A percentile compares a stretch with the other conserved stretches of the same genome.
phyloP scores from a whole-genome alignment of 2,888 invertebrate species.

The Magallana nippona region DNA sequence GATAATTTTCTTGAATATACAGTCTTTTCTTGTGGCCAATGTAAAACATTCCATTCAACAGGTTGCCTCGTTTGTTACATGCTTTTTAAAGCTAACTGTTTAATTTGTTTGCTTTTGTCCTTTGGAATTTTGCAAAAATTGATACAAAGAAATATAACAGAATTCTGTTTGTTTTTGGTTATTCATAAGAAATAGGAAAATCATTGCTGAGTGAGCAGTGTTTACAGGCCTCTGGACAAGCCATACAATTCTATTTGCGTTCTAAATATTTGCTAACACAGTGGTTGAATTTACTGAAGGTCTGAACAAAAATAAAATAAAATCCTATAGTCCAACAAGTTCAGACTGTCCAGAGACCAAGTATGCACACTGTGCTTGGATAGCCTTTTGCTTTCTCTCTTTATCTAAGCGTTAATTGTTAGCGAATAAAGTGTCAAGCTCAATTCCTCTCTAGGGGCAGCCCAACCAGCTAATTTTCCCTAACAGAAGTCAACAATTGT shows the following conservation, averaged over 20 bases:
- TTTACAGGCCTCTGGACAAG: background rate
- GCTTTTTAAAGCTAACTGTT: no score
- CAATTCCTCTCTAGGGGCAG: background rate
- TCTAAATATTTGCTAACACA: slow-evolving; percentile 1
- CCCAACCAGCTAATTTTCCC: slow-evolving; percentile 11
- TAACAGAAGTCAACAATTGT: slow-evolving; percentile 10
- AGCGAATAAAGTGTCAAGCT: background rate
- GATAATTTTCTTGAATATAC: no score
- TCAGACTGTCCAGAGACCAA: no score
- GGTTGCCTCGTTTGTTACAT: no score
- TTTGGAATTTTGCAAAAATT: background rate
- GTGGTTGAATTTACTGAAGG: background rate
- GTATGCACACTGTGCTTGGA: no score
- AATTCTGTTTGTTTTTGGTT: background rate
- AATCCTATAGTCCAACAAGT: no score
- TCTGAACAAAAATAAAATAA: no score
- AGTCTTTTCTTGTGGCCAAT: no score
- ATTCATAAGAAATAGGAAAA: background rate
- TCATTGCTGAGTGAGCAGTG: background rate
- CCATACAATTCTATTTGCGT: background rate
- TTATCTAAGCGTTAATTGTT: background rate
- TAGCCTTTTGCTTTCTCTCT: background rate
- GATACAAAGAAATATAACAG: background rate
- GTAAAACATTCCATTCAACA: no score
- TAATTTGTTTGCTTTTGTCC: no score